Conservation (phyloP, 2,113 vertebrate species). For the Rhinichthys klamathensis region DNA sequence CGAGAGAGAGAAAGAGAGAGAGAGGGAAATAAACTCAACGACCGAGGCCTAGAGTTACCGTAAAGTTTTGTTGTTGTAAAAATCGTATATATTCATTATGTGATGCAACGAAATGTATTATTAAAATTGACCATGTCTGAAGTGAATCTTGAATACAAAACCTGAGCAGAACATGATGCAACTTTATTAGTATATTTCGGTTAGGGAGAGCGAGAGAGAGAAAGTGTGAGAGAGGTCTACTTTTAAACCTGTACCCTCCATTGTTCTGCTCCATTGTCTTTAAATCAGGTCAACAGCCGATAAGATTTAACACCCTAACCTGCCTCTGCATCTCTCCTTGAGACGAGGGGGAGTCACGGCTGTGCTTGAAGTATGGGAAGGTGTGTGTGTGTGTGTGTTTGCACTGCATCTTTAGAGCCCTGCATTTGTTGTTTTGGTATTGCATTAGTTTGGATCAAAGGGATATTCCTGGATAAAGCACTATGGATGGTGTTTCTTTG, state of each 20-base stretch:
- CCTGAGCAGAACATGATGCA: slow-evolving; percentile 23
- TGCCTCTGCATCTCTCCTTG: slow-evolving; percentile 36
- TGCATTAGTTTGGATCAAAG: slow-evolving; percentile 6
- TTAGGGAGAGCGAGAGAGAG: slow-evolving; percentile 29
- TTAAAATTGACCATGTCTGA: background rate
- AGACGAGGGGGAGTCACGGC: slow-evolving; percentile 10
- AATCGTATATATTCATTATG: background rate
- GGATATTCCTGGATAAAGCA: background rate
- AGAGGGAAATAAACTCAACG: background rate
- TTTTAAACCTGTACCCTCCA: slow-evolving; percentile 52
- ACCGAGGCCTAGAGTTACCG: slow-evolving; percentile 12
- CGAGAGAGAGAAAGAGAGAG: slow-evolving; percentile 7
- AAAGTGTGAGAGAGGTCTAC: slow-evolving; percentile 28
- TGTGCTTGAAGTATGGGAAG: slow-evolving; percentile 25
- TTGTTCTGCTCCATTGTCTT: slow-evolving; percentile 61
- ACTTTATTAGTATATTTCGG: slow-evolving; percentile 29
- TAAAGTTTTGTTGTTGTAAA: slow-evolving; percentile 30
- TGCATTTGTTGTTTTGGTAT: slow-evolving; percentile 14
- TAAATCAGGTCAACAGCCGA: slow-evolving; percentile 61
- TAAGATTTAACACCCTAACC: slow-evolving; percentile 56
- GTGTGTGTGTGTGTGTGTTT: slow-evolving; percentile 40
- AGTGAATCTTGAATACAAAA: slow-evolving; percentile 2
- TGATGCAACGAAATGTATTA: background rate
- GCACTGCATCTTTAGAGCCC: background rate
- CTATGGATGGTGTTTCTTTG: background rate